Conservation (phyloP, 2,888 invertebrate species). For the Cheilosia urbana region DNA sequence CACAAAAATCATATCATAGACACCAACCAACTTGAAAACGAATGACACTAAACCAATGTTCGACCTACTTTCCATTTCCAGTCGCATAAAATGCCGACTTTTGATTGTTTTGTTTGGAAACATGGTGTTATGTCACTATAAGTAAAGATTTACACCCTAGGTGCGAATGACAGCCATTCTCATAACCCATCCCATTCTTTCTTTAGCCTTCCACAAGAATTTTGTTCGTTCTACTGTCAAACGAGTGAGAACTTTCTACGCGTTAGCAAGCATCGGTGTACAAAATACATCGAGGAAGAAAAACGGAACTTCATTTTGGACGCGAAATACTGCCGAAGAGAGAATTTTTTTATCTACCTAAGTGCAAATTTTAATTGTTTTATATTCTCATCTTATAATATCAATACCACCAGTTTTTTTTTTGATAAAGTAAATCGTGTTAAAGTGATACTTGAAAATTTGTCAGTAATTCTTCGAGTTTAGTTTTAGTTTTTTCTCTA, state of each 20-base stretch:
- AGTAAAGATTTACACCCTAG: conserved; percentile 10
- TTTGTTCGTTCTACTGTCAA: conserved; percentile 45
- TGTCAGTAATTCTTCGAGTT: neutral
- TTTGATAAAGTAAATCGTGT: neutral
- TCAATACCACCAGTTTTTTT: neutral
- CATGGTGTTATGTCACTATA: conserved; percentile 52
- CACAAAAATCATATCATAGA: neutral
- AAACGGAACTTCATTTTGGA: conserved; percentile 22
- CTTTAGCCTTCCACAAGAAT: conserved; percentile 31
- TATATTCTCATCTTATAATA: neutral
- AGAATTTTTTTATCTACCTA: conserved; percentile 32
- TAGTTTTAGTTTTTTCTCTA: conserved; percentile 23
- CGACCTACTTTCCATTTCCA: conserved; percentile 21
- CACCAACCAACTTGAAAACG: neutral
- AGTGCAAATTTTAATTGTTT: conserved; percentile 31
- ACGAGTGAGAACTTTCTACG: conserved; percentile 59
- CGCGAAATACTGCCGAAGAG: conserved; percentile 67
- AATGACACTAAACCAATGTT: neutral
- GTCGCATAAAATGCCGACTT: conserved; percentile 42
- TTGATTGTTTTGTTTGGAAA: conserved; percentile 36
- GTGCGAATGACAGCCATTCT: conserved; percentile 26
- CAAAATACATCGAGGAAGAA: conserved; percentile 11
- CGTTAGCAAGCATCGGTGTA: no score
- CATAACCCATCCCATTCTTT: conserved; percentile 32
- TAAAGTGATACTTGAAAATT: neutral